Base-by-base conservation (phyloP, 2,888 invertebrate genomes). In the Erebia aethiops region DNA sequence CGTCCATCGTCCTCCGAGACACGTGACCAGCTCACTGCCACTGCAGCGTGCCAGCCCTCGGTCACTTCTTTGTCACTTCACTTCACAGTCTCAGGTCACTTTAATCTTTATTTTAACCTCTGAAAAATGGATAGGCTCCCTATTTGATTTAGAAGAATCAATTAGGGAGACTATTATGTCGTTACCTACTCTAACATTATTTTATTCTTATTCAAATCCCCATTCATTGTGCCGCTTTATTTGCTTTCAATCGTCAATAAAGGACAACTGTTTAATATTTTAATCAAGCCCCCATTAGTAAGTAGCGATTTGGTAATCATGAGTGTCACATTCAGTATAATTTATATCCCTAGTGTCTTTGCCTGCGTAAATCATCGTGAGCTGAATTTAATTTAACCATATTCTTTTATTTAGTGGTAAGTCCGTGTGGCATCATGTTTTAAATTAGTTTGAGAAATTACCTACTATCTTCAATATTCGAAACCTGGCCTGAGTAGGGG, bases 221-320 rank as follows among this genome's bases (percentile, higher is more conserved):
- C 62, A 14, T 62, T 14, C 14, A 26, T 54, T 10, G 18, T 16
- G 16, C 16, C 16, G 9, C 13, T 13, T 61, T 16, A 18, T 62
- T 46, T 13, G 62, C 26, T 62, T 49, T 49, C 62, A 49, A 49
- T 49, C 18, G 62, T 43, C 26, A 16, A 43, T 60, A 21, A 41
- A 61, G 54, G 54, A 11, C 56, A 65, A 77, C 78, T 80, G 46
- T 77, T 84, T 83, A 75, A 78, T 79, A 84, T 83, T 81, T 81
- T 75, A 80, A 74, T 79, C 79, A 75, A 79, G 81, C 73, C 66
- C 62, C 72, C 65, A 77, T 77, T 79, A 77, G 75, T 73, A 77
- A 69, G n/a, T 13, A 43, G 76, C 76, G 74, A 77, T 80, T 78
- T 73, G 77, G 78, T 79, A 79, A 78, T 79, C 77, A 78, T 71